Conservation (phyloP, 2,888 invertebrate species). For the Cecidostiba fungosa region DNA sequence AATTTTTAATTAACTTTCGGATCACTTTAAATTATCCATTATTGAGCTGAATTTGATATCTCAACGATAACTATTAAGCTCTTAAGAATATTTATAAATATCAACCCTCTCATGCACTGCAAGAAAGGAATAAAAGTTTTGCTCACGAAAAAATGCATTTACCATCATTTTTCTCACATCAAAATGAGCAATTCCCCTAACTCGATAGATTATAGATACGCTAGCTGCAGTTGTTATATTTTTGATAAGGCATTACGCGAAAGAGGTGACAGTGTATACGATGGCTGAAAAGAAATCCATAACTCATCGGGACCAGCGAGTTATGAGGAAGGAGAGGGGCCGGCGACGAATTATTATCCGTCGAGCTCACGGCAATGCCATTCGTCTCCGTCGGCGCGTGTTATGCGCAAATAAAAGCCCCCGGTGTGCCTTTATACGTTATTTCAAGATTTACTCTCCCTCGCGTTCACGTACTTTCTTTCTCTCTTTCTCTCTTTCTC, state of each 20-base stretch:
- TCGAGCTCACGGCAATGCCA: slow-evolving; percentile 34
- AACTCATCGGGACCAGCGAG: slow-evolving; percentile 52
- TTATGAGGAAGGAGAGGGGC: background rate
- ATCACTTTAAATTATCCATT: too few relatives aligned
- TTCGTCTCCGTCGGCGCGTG: slow-evolving; percentile 54
- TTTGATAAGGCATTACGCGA: slow-evolving; percentile 53
- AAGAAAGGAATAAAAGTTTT: too few relatives aligned
- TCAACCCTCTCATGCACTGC: too few relatives aligned
- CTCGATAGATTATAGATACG: background rate
- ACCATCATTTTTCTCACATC: too few relatives aligned
- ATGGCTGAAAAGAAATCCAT: slow-evolving; percentile 57
- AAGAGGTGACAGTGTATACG: slow-evolving; percentile 24
- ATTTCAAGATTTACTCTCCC: slow-evolving; percentile 56
- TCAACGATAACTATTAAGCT: too few relatives aligned
- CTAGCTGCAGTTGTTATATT: slow-evolving; percentile 34
- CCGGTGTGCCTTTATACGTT: slow-evolving; percentile 45
- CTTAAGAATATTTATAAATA: too few relatives aligned
- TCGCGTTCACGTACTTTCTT: slow-evolving; percentile 2
- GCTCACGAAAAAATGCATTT: too few relatives aligned
- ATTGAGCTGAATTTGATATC: too few relatives aligned
- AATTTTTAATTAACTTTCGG: too few relatives aligned
- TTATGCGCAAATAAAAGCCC: slow-evolving; percentile 54
- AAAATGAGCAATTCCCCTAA: background rate
- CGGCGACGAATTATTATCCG: slow-evolving; percentile 51
- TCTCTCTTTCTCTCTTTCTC: background rate